These are phyloP conservation scores for Scaptomyza cyrtandrae DNA, from an alignment of 2,888 invertebrate species.

Conservation along the genomic window DNA sequence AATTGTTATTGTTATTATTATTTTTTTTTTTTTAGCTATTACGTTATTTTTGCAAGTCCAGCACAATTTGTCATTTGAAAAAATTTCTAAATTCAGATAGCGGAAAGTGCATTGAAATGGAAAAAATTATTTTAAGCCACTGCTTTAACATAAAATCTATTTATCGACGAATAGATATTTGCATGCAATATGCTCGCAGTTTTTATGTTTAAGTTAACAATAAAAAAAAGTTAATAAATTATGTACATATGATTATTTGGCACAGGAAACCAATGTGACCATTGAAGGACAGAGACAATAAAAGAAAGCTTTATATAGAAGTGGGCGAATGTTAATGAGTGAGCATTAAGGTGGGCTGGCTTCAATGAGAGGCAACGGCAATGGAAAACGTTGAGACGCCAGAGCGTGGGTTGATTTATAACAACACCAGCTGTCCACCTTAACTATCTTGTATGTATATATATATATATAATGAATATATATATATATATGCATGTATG, in stretches of 20 bases:
- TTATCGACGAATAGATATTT: background rate
- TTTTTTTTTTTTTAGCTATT: background rate
- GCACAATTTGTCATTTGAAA: background rate
- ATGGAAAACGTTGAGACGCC: conserved; percentile 17
- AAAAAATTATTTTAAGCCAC: background rate
- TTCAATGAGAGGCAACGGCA: conserved; percentile 24
- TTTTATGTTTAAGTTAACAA: background rate
- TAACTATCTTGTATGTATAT: conserved; percentile 11
- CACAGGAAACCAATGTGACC: conserved; percentile 10
- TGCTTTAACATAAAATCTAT: conserved; percentile 2
- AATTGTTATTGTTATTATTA: background rate
- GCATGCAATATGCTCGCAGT: too few species aligned
- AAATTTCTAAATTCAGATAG: too few species aligned
- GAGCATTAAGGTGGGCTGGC: conserved; percentile 37
- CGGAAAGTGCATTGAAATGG: background rate
- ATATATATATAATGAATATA: background rate
- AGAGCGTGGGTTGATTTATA: conserved; percentile 40
- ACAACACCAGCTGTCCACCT: conserved; percentile 48
- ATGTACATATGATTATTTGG: background rate
- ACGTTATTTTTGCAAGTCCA: background rate
- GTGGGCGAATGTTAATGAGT: conserved; percentile 27
- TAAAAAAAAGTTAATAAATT: background rate
- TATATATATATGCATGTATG: conserved; percentile 25
- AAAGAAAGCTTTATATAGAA: conserved; percentile 36
- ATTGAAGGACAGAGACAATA: conserved; percentile 22